These are phyloP conservation scores for Acanthiza pusilla DNA, from an alignment of 2,797 vertebrate species.

Conservation along the genomic window DNA sequence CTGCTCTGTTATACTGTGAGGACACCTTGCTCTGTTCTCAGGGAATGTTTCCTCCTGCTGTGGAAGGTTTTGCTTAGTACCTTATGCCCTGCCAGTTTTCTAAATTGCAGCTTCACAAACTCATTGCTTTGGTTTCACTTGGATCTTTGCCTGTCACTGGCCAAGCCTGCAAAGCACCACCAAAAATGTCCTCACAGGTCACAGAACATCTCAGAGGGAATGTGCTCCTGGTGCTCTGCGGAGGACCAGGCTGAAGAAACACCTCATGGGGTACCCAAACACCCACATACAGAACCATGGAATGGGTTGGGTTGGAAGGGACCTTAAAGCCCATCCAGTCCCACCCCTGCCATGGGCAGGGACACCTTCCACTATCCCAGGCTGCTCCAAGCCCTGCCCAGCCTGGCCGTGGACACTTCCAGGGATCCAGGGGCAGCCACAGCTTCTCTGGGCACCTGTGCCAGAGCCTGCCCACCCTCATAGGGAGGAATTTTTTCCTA, in stretches of 20 bases:
- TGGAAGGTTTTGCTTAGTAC: background rate
- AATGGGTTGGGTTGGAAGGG: background rate
- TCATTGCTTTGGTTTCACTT: background rate
- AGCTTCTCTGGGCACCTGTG: background rate
- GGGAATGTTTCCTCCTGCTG: background rate
- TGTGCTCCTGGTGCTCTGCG: background rate
- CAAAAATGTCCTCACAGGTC: background rate
- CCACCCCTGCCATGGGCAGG: background rate
- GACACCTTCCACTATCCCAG: background rate
- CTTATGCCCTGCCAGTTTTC: background rate
- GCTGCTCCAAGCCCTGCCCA: background rate
- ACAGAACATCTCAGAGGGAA: no score
- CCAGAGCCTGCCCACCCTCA: background rate
- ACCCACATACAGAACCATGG: background rate
- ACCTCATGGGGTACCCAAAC: background rate
- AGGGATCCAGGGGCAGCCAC: background rate
- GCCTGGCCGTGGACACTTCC: background rate
- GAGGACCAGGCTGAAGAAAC: background rate
- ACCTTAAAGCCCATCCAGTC: background rate
- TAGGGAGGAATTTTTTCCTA: background rate
- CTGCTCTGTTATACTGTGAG: accelerated
- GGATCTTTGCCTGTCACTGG: no score
- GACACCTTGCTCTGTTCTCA: background rate
- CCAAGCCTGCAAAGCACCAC: background rate
- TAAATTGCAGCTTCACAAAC: background rate